Evolutionary conservation across 1,140 invertebrate species (phyloP), one percentile per base, ranked within the genome.

Genomic region (Diplogasteroides magnus): DNA sequence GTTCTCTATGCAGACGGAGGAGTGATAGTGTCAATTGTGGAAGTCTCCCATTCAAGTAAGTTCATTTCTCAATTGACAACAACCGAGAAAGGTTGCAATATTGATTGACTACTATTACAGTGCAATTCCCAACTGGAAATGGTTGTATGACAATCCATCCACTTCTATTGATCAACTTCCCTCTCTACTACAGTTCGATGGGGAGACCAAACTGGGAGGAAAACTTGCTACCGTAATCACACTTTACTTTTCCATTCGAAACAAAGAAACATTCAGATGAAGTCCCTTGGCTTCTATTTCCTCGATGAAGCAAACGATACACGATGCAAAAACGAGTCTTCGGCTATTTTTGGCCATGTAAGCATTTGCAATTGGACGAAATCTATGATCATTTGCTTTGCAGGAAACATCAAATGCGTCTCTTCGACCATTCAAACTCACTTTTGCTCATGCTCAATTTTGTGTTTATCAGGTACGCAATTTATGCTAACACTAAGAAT

Each of bases 121-220:
- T 56, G 27, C 76, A 2, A 76, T 80, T 25, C 76, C 80, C 13
- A 80, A 80, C 32, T 80, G 79, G 79, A 75, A 82, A 31, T 80
- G 79, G 79, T 66, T 82, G 15, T 64, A 78, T 57, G 37, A 37
- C 6, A 64, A 80, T 57, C 75, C 71, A 15, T 32, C 57, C 2
- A 48, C 63, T 25, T 58, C 67, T 11, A 25, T 23, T 11, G 68
- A 29, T 15, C 59, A 72, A 25, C 62, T 71, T 6, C 79, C 79
- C 15, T 60, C 61, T 15, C 64, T 80, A 28, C 72, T 80, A 58
- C 79, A 80, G 61, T 80, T 80, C 67, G 79, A 80, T 63, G 79
- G 79, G 2, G 78, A 82, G 56, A 79, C 79, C 26, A 73, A 77
- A 59, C 63, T 79, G 27, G 78, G 79, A 14, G 78, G 78, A n/a